Percentiles rank a stretch among this genome's conserved stretches.
phyloP scores from a whole-genome alignment of 2,888 invertebrate genomes.

The Blastobasis adustella region DNA sequence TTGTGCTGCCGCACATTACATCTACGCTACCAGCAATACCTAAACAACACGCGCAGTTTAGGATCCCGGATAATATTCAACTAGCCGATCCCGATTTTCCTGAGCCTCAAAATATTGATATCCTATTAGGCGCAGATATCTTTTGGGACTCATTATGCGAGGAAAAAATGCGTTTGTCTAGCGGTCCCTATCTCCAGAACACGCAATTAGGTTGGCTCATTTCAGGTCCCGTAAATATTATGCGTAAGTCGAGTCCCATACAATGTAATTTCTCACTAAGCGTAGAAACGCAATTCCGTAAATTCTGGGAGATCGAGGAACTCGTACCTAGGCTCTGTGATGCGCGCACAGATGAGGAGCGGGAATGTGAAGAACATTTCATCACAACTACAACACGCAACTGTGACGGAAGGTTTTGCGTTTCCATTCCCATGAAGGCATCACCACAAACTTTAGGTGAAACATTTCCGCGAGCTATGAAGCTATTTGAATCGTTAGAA shows the following conservation, averaged over 20 bases:
- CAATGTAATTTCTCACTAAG: slow-evolving; percentile 9
- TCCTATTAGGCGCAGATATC: too few species aligned
- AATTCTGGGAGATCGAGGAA: slow-evolving; percentile 13
- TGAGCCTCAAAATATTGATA: too few species aligned
- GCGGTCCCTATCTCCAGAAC: slow-evolving; percentile 8
- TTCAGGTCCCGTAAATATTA: slow-evolving; percentile 5
- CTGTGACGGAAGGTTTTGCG: slow-evolving; percentile 11
- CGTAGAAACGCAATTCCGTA: slow-evolving; percentile 5
- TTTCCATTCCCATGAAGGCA: slow-evolving; percentile 9
- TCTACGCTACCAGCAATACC: slow-evolving; percentile 9
- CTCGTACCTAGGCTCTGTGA: slow-evolving; percentile 1
- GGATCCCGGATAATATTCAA: too few species aligned
- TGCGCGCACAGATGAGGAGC: slow-evolving; percentile 4
- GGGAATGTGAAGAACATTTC: slow-evolving; percentile 7
- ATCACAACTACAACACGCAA: slow-evolving; percentile 8
- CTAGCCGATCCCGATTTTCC: too few species aligned
- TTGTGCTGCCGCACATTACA: slow-evolving; percentile 3
- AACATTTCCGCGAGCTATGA: slow-evolving; percentile 8
- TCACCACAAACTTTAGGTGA: slow-evolving; percentile 13
- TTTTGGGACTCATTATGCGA: neutral
- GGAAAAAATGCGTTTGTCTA: slow-evolving; percentile 5
- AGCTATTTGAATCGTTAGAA: slow-evolving; percentile 13
- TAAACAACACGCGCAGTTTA: slow-evolving; percentile 5
- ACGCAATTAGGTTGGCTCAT: slow-evolving; percentile 12
- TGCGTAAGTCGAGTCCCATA: neutral